phyloP scores from a whole-genome alignment of 2,888 invertebrate species.

The Drosophila histrio region DNA sequence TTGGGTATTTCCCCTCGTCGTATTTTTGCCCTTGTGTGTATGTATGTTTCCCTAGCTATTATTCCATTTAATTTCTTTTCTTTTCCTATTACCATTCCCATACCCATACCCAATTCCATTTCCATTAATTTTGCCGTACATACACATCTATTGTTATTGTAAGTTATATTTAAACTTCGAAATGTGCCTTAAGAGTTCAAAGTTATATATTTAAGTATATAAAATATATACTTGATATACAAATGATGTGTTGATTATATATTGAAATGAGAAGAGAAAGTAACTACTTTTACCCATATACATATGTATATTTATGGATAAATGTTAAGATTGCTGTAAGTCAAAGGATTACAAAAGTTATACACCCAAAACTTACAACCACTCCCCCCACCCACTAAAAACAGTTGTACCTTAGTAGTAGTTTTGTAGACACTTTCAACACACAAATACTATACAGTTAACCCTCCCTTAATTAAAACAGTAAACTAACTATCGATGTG shows the following conservation, averaged over 20 bases:
- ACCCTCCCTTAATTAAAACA: neutral
- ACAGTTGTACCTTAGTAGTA: conserved; percentile 73
- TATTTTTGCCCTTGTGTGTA: neutral
- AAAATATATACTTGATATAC: conserved; percentile 33
- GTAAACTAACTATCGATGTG: conserved; percentile 55
- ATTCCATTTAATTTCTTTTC: conserved; percentile 15
- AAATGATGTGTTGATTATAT: conserved; percentile 29
- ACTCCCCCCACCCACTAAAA: conserved; percentile 21
- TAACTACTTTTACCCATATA: conserved; percentile 26
- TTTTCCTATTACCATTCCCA: conserved; percentile 14
- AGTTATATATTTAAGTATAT: conserved; percentile 30
- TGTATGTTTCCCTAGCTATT: conserved; percentile 23
- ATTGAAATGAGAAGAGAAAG: conserved; percentile 30
- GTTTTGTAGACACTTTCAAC: conserved; percentile 64
- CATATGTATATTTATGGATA: conserved; percentile 47
- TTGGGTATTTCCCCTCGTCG: neutral
- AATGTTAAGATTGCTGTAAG: conserved; percentile 56
- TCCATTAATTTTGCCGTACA: conserved; percentile 13
- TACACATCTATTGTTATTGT: conserved; percentile 45
- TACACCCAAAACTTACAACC: conserved; percentile 26
- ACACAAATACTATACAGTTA: conserved; percentile 3
- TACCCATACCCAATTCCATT: conserved; percentile 7
- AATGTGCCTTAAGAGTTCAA: conserved; percentile 78
- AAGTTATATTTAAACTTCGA: conserved; percentile 60
- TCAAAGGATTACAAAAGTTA: conserved; percentile 29